Conservation (phyloP, 2,888 invertebrate genomes). For the Drosophila setosimentum region DNA sequence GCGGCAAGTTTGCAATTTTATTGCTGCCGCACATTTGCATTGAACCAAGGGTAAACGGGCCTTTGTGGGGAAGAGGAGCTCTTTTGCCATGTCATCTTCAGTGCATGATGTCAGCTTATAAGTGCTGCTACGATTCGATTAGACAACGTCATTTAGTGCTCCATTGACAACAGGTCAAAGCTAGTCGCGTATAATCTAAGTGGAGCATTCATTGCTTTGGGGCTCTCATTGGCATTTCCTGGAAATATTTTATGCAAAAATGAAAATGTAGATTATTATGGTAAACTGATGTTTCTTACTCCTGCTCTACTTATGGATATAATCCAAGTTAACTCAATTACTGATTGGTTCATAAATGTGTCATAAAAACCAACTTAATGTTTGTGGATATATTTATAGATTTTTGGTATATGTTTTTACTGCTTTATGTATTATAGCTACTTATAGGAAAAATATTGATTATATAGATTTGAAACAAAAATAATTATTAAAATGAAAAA, state of each 20-base stretch:
- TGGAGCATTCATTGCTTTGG: slow-evolving; percentile 2
- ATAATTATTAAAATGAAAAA: neutral
- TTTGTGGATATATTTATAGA: neutral
- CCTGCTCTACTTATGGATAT: neutral
- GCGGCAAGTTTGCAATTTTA: slow-evolving; percentile 64
- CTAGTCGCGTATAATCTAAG: neutral
- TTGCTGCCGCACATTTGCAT: slow-evolving; percentile 63
- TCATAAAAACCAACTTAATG: slow-evolving; percentile 6
- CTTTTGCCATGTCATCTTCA: slow-evolving; percentile 48
- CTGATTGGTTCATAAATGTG: neutral
- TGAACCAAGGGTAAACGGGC: slow-evolving; percentile 19
- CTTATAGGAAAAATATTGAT: neutral
- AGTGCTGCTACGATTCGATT: slow-evolving; percentile 41
- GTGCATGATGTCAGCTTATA: slow-evolving; percentile 57
- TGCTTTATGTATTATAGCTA: neutral
- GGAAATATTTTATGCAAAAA: neutral
- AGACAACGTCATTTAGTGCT: slow-evolving; percentile 19
- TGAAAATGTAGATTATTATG: neutral
- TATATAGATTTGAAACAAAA: neutral
- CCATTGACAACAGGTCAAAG: slow-evolving; percentile 16
- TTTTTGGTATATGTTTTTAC: neutral
- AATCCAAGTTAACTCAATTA: slow-evolving; percentile 3
- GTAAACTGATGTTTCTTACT: slow-evolving; percentile 4
- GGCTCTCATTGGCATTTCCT: neutral
- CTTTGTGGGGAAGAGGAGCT: neutral